A percentile compares a stretch with the other conserved stretches of the same genome.
Evolutionary conservation across 2,888 invertebrate species (phyloP).

Genomic region (Hydrotaea diabolus): DNA sequence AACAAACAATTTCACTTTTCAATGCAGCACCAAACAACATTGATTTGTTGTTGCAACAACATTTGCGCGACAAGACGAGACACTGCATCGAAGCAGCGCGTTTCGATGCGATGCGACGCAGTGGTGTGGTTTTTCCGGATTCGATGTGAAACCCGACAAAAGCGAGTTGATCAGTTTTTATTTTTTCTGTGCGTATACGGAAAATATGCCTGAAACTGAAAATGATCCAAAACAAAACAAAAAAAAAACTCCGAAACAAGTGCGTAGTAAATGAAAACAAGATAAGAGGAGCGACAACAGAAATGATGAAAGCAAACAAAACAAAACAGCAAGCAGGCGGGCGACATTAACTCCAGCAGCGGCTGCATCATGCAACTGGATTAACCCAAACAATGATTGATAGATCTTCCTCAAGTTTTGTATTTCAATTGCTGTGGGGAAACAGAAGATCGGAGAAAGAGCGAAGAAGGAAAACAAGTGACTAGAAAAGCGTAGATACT

Average conservation of each 20-base stretch:
- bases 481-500: not conserved
- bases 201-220: conserved; percentile 34
- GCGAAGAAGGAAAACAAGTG: not conserved
- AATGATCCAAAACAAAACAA: not conserved
- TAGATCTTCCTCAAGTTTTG: conserved; percentile 41
- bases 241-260: conserved; percentile 28
- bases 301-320: too few relatives aligned
- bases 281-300: conserved; percentile 11
- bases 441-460: not conserved
- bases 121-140: conserved; percentile 57
- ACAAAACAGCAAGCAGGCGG: not conserved
- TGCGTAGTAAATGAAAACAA: conserved; percentile 43
- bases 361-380: conserved; percentile 29
- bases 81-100: not conserved
- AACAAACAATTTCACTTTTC: conserved; percentile 46
- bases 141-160: conserved; percentile 33
- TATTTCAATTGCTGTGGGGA: conserved; percentile 1
- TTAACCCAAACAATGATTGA: conserved; percentile 48
- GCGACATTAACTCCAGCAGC: too few relatives aligned
- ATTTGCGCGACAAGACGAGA: conserved; percentile 4
- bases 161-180: not conserved
- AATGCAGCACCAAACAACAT: conserved; percentile 15
- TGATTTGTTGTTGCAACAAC: too few relatives aligned
- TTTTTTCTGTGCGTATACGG: conserved; percentile 32
- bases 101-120: too few relatives aligned